Evolutionary conservation across 2,888 invertebrate species (phyloP), one percentile per base, ranked within the genome.

Genomic region (Cheiracanthium punctorium): DNA sequence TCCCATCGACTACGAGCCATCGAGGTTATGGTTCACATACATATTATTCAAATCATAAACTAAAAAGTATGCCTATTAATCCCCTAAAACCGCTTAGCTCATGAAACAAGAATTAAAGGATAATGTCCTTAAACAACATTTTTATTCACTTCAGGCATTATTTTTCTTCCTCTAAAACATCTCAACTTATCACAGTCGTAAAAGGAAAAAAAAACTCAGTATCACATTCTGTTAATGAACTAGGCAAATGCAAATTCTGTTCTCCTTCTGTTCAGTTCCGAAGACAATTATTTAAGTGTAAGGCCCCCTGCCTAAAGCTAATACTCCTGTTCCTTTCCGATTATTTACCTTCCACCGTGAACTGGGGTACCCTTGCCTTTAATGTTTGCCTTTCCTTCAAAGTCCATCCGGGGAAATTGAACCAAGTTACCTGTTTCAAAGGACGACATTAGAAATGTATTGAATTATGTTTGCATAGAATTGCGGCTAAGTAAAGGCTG

Each of bases 201-300:
- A n/a, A n/a, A n/a, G n/a, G n/a, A n/a, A n/a, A n/a, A n/a, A n/a
- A n/a, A n/a, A n/a, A n/a, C n/a, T n/a, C n/a, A n/a, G n/a, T n/a
- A n/a, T n/a, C n/a, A n/a, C n/a, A 4, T 17, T 24, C 24, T 58
- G 37, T 37, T 10, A 37, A 37, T 37, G 37, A 37, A 10, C 10
- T 58, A 20, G 12, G 24, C 24, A 24, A 58, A 58, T 58, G 24
- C 24, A 58, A 58, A 58, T 58, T 58, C 58, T n/a, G 24, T 24
- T 24, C 24, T 2, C 24, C 58, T 24, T 58, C 24, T 24, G 5
- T 58, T 58, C 24, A 58, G 12, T 24, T 58, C 12, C 17, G 58
- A 58, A 58, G 58, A 58, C 58, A 58, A 58, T 58, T 58, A 58
- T 58, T 58, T 58, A 58, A 58, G 58, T 58, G 58, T 58, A 58